Evolutionary conservation across 2,797 vertebrate species (phyloP).

Genomic region (Glossophaga mutica): DNA sequence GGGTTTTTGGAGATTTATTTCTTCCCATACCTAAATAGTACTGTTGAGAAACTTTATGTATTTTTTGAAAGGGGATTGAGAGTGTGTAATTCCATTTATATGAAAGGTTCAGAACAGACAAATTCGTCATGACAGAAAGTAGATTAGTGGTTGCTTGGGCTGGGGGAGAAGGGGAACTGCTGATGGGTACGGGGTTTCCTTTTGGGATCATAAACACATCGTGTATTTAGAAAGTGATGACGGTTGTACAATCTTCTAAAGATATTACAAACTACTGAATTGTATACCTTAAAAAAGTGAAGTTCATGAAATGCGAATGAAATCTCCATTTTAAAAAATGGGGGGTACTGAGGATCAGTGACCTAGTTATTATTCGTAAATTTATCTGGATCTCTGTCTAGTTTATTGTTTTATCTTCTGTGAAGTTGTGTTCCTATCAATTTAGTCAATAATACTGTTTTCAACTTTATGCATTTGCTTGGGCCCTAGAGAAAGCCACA

Average conservation of each 20-base stretch:
- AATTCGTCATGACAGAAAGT: background rate
- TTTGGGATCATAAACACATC: background rate
- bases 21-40: background rate
- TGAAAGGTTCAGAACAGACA: background rate
- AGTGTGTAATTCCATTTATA: background rate
- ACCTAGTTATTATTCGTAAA: background rate
- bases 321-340: background rate
- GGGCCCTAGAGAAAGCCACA: background rate
- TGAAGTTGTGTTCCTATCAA: background rate
- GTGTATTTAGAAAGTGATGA: background rate
- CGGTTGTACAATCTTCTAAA: background rate
- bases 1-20: slow-evolving; percentile 14
- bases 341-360: background rate
- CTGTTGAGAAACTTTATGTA: background rate
- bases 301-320: background rate
- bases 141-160: background rate
- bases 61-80: background rate
- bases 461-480: background rate
- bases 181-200: background rate
- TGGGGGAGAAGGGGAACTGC: background rate
- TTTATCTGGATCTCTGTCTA: background rate
- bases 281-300: background rate
- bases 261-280: background rate
- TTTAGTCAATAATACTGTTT: background rate
- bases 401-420: background rate